Base-by-base conservation (phyloP, 53 echinoderm and acorn worm species). In the Mesocentrotus franciscanus region DNA sequence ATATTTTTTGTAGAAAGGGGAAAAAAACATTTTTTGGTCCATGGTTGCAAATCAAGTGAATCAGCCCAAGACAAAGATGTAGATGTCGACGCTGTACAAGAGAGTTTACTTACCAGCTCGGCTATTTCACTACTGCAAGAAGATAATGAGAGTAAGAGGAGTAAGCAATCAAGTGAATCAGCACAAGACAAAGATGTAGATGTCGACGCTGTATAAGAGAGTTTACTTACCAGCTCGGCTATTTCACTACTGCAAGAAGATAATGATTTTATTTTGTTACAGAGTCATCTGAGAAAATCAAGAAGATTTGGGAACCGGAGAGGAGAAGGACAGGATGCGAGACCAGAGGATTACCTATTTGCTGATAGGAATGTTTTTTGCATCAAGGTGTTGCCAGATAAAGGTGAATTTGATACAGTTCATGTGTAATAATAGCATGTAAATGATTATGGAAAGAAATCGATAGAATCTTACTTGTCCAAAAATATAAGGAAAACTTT, bases 281-380 rank as follows among this genome's bases (percentile, higher is more conserved):
- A 90, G 90, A 90, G 90, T 90, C 60, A 90, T 35, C 59, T 56
- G 90, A 90, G 90, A 90, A 35, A 90, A 55, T 90, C 90, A 56
- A 90, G 57, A 56, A 90, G 90, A 90, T 90, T 90, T 59, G 90
- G 27, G 27, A 90, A 90, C 10, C 57, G 58, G 90, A 90, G 90
- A 90, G 90, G 90, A 42, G 90, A 90, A 90, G 90, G 90, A 90
- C 58, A 90, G 90, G 90, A 90, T 90, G 90, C 59, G 90, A 90
- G 42, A 90, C 90, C 90, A 90, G 90, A 90, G 59, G 90, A 90
- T 90, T 90, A 90, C 90, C 60, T 90, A 90, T 55, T 90, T 90
- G 13, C 22, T 90, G 90, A 90, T 90, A 90, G 58, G 90, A 56
- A 90, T 56, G 36, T 39, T 90, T 90, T 90, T 90, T 56, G 17